Evolutionary conservation across 2,888 invertebrate genomes (phyloP), one percentile per base, ranked within the genome.

Genomic region (Magallana nippona): DNA sequence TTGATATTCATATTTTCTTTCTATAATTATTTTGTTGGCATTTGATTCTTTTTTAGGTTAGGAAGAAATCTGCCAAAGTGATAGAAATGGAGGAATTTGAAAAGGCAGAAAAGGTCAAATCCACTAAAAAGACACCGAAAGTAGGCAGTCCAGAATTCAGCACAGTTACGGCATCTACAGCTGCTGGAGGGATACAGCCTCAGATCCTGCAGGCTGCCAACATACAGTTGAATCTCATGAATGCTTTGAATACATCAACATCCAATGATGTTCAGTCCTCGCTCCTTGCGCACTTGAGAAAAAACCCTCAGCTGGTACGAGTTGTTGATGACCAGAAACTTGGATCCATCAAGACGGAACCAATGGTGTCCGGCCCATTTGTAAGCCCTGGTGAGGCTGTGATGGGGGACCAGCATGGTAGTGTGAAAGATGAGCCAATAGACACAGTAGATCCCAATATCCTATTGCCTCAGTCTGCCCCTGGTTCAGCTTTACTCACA

Each of bases 21-120:
- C 8, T 19, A 60, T 60, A 17, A n/a, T 60, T 17, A 2, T 17
- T 60, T n/a, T 10, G 19, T 60, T 60, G n/a, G 17, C 56, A 22
- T 19, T 79, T 79, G 15, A 2, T 32, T 27, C 13, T 78, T 22
- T 56, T 56, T 22, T 86, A 92, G 92, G 97, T 98, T 0, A 95
- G 98, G 83, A 98, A 98, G 95, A 98, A 98, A 94, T 98, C 98
- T 22, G 98, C 98, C 0, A 98, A 98, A 94, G 95, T 99, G 77
- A 96, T 97, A 95, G 98, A 98, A 94, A 98, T 98, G 95, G 98
- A 98, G 93, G 98, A 93, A 85, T 91, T 92, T 89, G 93, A 92
- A 82, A 92, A 93, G 83, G 90, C 91, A 63, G 93, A 93, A 83
- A 91, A 91, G 83, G 91, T 91, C 57, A 89, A 89, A 82, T 85